Percentiles rank a stretch among this genome's conserved stretches.
Conservation (phyloP, 1,140 invertebrate genomes). For the Zelostemma sp. region DNA sequence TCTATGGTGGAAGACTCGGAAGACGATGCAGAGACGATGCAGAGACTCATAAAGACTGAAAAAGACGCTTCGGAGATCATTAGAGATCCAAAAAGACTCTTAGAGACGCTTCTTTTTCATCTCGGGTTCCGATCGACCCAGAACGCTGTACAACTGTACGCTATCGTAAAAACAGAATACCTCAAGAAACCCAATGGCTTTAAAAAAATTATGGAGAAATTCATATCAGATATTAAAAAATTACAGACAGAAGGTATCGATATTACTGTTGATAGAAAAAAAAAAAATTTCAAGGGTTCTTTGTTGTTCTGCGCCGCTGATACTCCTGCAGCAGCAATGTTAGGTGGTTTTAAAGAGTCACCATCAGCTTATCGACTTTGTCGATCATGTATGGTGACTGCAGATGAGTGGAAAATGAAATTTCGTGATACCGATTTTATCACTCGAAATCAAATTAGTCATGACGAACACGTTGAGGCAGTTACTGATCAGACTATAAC, state of each 20-base stretch:
- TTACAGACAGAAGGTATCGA: slow-evolving; percentile 6
- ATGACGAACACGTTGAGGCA: slow-evolving; percentile 14
- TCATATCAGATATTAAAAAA: neutral
- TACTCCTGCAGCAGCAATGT: slow-evolving; percentile 26
- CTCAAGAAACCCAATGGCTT: slow-evolving; percentile 11
- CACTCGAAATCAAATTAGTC: slow-evolving; percentile 7
- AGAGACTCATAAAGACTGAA: no score
- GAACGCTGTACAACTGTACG: slow-evolving; percentile 1
- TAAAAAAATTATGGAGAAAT: slow-evolving; percentile 1
- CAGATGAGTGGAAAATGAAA: slow-evolving; percentile 14
- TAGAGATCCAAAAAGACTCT: no score
- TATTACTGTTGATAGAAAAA: slow-evolving; percentile 1
- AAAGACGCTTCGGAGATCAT: no score
- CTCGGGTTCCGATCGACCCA: slow-evolving; percentile 9
- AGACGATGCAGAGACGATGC: no score
- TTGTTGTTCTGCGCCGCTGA: slow-evolving; percentile 32
- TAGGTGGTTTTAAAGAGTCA: slow-evolving; percentile 41
- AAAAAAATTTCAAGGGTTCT: slow-evolving; percentile 17
- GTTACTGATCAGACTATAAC: slow-evolving; percentile 6
- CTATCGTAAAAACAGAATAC: slow-evolving; percentile 11
- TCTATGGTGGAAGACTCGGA: no score
- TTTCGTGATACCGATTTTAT: slow-evolving; percentile 18
- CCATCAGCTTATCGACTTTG: slow-evolving; percentile 31
- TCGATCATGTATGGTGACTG: slow-evolving; percentile 20
- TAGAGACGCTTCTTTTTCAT: no score